Evolutionary conservation across 2,797 vertebrate genomes (phyloP).

Genomic region (Acridotheres tristis): DNA sequence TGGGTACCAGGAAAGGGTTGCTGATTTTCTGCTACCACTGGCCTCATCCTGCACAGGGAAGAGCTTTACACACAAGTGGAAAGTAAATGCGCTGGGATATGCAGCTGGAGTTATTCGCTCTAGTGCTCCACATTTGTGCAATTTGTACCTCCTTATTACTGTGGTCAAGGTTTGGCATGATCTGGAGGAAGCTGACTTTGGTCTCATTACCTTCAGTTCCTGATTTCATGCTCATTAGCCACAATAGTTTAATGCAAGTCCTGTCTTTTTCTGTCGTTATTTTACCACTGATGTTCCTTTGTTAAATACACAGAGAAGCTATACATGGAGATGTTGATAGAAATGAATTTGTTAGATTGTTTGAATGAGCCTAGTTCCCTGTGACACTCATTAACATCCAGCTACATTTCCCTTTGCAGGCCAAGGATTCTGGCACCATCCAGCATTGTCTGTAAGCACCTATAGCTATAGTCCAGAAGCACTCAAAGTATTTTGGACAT

Average conservation of each 20-base stretch:
- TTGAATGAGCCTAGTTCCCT: background rate
- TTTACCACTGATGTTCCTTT: background rate
- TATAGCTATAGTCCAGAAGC: background rate
- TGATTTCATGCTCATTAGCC: background rate
- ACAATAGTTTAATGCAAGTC: background rate
- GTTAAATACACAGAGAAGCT: background rate
- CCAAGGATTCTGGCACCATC: background rate
- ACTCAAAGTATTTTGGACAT: background rate
- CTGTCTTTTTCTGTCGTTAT: background rate
- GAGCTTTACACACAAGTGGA: background rate
- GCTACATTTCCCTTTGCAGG: background rate
- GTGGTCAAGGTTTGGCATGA: background rate
- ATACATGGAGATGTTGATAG: background rate
- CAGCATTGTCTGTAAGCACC: background rate
- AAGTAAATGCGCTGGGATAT: rapidly evolving
- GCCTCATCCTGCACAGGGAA: no score
- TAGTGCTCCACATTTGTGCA: rapidly evolving
- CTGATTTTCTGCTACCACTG: no score
- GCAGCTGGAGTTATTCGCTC: background rate
- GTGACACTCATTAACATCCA: background rate
- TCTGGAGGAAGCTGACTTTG: background rate
- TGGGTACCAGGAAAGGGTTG: background rate
- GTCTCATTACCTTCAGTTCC: background rate
- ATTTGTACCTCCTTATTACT: background rate
- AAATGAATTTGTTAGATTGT: background rate